phyloP scores from a whole-genome alignment of 2,113 vertebrate species.

The Anhinga anhinga region DNA sequence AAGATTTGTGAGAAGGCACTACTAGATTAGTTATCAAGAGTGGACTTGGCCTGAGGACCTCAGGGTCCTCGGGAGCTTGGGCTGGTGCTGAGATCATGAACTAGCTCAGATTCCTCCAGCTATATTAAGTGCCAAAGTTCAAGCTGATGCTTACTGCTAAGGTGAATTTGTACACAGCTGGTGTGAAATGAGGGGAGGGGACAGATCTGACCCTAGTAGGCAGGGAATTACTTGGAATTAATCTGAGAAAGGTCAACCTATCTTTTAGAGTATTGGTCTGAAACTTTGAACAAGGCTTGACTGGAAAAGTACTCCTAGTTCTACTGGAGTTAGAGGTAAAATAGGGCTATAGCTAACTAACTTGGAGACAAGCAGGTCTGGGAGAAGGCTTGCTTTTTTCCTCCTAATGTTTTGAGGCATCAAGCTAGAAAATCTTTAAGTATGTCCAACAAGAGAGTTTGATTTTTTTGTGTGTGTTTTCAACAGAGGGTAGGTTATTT shows the following conservation, averaged over 20 bases:
- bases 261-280: background rate
- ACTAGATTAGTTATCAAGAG: background rate
- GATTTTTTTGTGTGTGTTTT: background rate
- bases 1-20: background rate
- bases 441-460: background rate
- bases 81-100: background rate
- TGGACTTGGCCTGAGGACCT: background rate
- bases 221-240: background rate
- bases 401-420: background rate
- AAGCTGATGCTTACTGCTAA: background rate
- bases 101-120: background rate
- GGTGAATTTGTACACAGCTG: background rate
- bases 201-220: background rate
- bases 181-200: background rate
- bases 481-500: background rate
- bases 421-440: background rate
- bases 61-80: background rate
- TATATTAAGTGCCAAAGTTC: background rate
- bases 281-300: background rate
- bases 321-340: background rate
- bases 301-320: background rate
- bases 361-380: background rate
- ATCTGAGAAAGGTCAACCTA: background rate
- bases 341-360: background rate
- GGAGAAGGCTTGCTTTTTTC: background rate